Conservation (phyloP, 2,113 vertebrate species). For the Montifringilla adamsi region DNA sequence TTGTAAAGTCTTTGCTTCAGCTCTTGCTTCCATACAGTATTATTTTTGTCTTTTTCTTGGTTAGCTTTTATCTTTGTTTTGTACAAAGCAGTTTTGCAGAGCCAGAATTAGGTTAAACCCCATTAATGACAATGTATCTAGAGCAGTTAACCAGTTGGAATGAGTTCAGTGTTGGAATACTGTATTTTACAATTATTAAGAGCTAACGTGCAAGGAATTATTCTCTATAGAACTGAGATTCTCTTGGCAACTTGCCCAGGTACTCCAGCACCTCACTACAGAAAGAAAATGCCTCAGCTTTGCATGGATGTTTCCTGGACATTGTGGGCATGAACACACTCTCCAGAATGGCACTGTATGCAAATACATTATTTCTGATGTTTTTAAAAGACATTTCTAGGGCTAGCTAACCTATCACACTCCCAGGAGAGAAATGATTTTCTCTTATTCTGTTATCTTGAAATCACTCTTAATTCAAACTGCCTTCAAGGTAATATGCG, state of each 20-base stretch:
- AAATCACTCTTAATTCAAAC: neutral
- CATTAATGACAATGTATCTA: neutral
- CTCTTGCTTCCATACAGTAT: neutral
- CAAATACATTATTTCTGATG: neutral
- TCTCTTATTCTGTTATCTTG: neutral
- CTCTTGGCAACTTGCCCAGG: neutral
- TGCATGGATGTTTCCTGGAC: neutral
- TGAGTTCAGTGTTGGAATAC: neutral
- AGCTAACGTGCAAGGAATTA: neutral
- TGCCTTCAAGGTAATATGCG: neutral
- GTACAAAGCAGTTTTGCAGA: neutral
- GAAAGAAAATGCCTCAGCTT: neutral
- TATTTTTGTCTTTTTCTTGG: neutral
- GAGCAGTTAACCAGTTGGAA: neutral
- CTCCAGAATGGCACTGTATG: neutral
- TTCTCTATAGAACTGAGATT: neutral
- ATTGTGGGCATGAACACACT: neutral
- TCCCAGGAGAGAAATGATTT: neutral
- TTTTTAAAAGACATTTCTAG: neutral
- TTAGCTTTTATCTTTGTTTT: neutral
- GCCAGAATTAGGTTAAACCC: constrained; percentile 1
- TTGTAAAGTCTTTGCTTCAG: neutral
- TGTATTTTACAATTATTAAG: neutral
- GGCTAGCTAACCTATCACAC: neutral
- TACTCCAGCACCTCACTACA: neutral